A percentile compares a stretch with the other conserved stretches of the same genome.
Evolutionary conservation across 2,888 invertebrate genomes (phyloP).

Genomic region (Euzophera pinguis): DNA sequence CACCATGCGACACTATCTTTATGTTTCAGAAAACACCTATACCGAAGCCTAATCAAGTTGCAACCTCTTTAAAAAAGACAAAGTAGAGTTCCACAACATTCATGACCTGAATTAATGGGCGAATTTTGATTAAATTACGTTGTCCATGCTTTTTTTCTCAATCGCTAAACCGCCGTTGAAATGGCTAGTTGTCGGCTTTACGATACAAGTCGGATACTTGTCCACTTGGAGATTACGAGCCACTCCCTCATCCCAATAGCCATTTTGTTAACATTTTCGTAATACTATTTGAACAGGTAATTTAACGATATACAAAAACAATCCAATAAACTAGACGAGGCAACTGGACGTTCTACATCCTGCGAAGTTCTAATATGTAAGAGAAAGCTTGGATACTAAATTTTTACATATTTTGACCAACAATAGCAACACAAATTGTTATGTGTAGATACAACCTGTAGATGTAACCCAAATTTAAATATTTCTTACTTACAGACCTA

Average conservation of each 20-base stretch:
- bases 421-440: too few relatives aligned
- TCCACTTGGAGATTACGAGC: slow-evolving; percentile 35
- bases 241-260: slow-evolving; percentile 20
- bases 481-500: too few relatives aligned
- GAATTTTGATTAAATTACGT: too few relatives aligned
- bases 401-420: too few relatives aligned
- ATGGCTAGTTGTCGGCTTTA: slow-evolving; percentile 33
- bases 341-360: not conserved
- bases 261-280: slow-evolving; percentile 12
- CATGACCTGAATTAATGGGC: not conserved
- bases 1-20: too few relatives aligned
- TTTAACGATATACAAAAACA: slow-evolving; percentile 3
- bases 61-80: too few relatives aligned
- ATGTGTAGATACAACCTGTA: too few relatives aligned
- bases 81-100: not conserved
- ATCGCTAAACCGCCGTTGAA: not conserved
- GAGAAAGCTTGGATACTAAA: too few relatives aligned
- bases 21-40: too few relatives aligned
- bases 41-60: too few relatives aligned
- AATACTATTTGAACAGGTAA: slow-evolving; percentile 14
- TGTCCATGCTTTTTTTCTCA: not conserved
- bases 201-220: slow-evolving; percentile 41
- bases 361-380: too few relatives aligned
- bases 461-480: too few relatives aligned
- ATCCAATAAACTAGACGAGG: not conserved